Base-by-base conservation (phyloP, 2,888 invertebrate species). In the Melangyna quadrimaculata region DNA sequence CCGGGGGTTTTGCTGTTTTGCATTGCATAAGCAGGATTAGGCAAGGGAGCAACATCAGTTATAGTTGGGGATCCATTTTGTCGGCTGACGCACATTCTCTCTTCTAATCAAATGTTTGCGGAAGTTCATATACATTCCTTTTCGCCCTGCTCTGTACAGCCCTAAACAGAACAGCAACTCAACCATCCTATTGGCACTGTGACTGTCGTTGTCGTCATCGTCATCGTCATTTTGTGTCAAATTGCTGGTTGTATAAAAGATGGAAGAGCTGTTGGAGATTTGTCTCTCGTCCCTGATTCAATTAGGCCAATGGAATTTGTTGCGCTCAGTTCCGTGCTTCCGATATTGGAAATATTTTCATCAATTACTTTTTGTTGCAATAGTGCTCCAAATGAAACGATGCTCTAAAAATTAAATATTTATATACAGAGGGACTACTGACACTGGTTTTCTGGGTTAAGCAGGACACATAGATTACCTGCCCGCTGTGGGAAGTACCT, bases 21-120 rank as follows among this genome's bases (percentile, higher is more conserved):
- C 77, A 86, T 86, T 86, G 69, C 86, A 86, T 81, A 86, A 77
- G 81, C 77, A 73, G 77, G 22, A 69, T 61, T 53, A 77, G 29
- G 24, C n/a, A 51, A 77, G 29, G 24, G 19, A 51, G 45, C 19
- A 61, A 17, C 32, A 45, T 35, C 48, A 59, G 61, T 57, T 45
- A n/a, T n/a, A 29, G 65, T 55, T 67, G 59, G 71, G 51, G 35
- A 65, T 57, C 45, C 57, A 78, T 77, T 80, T 71, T 80, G 74
- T 61, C 29, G 57, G 69, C 67, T 65, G 40, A 55, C 48, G 40
- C 65, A 81, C 63, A 73, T 72, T 86, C 81, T 69, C 55, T 7
- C 32, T 73, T 81, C 73, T 86, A 86, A 78, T 86, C 86, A 86
- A 86, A 86, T 86, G 73, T 86, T 86, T 86, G 81, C 77, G 72